Evolutionary conservation across 2,888 invertebrate species (phyloP).

Genomic region (Trissolcus japonicus): DNA sequence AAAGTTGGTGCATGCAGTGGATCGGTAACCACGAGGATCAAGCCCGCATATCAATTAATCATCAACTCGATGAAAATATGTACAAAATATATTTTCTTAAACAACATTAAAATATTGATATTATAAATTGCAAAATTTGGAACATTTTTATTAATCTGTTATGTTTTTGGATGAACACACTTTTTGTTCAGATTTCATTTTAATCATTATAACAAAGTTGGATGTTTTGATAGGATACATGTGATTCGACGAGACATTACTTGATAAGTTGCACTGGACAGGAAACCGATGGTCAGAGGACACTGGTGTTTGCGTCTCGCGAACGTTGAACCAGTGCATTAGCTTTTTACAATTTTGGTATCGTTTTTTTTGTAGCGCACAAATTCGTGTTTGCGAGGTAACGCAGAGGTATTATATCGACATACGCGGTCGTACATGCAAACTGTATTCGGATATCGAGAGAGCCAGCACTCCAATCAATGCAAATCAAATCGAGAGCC

Average conservation of each 20-base stretch:
- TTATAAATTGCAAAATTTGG: too few relatives aligned
- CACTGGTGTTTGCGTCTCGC: conserved; percentile 15
- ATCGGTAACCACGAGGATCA: conserved; percentile 23
- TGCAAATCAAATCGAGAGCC: conserved; percentile 75
- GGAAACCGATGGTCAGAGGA: conserved; percentile 25
- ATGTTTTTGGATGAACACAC: too few relatives aligned
- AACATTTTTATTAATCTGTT: too few relatives aligned
- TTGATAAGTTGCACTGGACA: not conserved
- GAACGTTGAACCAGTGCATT: conserved; percentile 29
- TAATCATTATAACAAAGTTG: not conserved
- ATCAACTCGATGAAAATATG: conserved; percentile 15
- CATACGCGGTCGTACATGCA: conserved; percentile 28
- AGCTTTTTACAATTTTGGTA: conserved; percentile 42
- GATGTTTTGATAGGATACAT: too few relatives aligned
- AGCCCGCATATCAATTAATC: conserved; percentile 44
- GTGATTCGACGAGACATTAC: too few relatives aligned
- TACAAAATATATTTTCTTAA: too few relatives aligned
- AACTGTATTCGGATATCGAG: conserved; percentile 44
- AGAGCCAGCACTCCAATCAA: conserved; percentile 73
- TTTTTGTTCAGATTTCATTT: not conserved
- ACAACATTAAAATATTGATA: too few relatives aligned
- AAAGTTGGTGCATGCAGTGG: conserved; percentile 15
- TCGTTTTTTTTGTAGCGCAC: conserved; percentile 24
- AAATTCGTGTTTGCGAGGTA: conserved; percentile 40
- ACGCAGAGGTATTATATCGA: conserved; percentile 41